A percentile compares a stretch with the other conserved stretches of the same genome.
Conservation (phyloP, 2,888 invertebrate species). For the Saturnia pavonia region DNA sequence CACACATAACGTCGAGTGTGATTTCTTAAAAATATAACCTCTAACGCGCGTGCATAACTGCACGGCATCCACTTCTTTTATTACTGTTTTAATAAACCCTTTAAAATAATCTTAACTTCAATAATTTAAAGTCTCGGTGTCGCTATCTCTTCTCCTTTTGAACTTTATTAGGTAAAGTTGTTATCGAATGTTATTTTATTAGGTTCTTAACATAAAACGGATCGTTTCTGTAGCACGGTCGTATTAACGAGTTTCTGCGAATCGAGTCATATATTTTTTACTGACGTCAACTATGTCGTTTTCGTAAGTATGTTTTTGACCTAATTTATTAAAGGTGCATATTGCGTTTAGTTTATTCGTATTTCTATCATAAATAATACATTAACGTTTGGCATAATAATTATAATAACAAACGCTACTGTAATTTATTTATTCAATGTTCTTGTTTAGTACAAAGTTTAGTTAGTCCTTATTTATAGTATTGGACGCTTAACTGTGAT, state of each 20-base stretch:
- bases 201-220: constrained; percentile 18
- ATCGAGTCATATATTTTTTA: background rate
- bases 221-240: background rate
- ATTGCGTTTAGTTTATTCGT: too few species aligned
- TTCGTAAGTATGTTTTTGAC: background rate
- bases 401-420: background rate
- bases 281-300: background rate
- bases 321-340: background rate
- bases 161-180: background rate
- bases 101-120: background rate
- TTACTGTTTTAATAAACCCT: background rate
- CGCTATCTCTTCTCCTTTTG: background rate
- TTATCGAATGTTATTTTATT: constrained; percentile 14
- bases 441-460: background rate
- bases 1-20: too few species aligned
- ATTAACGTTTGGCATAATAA: background rate
- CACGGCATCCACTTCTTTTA: background rate
- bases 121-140: background rate
- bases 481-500: constrained; percentile 5
- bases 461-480: background rate
- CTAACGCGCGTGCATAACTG: too few species aligned
- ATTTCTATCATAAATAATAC: too few species aligned
- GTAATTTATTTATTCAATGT: background rate
- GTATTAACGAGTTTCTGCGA: constrained; percentile 1
- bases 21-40: too few species aligned